Conservation (phyloP, 2,113 vertebrate genomes). For the Panurus biarmicus region DNA sequence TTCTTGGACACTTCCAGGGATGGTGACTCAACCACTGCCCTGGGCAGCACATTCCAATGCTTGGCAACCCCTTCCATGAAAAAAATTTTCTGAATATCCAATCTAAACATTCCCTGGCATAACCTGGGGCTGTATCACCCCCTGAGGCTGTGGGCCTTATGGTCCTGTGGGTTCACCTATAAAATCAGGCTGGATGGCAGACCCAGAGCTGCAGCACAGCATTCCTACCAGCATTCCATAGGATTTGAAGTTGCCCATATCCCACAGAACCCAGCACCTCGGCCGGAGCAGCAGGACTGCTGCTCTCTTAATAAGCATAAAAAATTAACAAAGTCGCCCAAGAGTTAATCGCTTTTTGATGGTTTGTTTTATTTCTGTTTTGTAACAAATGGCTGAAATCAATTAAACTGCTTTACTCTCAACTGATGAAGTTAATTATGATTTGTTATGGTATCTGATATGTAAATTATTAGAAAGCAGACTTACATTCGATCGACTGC, state of each 20-base stretch:
- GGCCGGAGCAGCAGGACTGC: not conserved
- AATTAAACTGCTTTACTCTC: slow-evolving; percentile 77
- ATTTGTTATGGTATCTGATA: slow-evolving; percentile 82
- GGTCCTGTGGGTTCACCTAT: not conserved
- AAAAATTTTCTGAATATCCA: not conserved
- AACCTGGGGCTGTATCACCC: not conserved
- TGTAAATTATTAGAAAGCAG: slow-evolving; percentile 77
- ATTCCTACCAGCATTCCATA: not conserved
- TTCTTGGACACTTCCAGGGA: not conserved
- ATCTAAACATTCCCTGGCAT: not conserved
- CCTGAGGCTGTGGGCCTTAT: accelerated
- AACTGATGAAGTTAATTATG: slow-evolving; percentile 82
- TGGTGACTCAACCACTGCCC: not conserved
- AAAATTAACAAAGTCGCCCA: slow-evolving; percentile 46
- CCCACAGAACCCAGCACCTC: not conserved
- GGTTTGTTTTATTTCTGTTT: slow-evolving; percentile 76
- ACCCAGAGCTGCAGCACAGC: not conserved
- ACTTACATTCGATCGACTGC: slow-evolving; percentile 96
- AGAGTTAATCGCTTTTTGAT: slow-evolving; percentile 74
- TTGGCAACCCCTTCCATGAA: not conserved
- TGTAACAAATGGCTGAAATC: slow-evolving; percentile 81
- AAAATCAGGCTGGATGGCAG: not conserved
- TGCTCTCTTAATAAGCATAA: slow-evolving; percentile 6
- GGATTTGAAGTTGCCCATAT: not conserved
- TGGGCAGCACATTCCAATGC: not conserved